A percentile compares a stretch with the other conserved stretches of the same genome.
These are phyloP conservation scores for Drosophila parvula DNA, from an alignment of 1,140 invertebrate species.

Conservation along the genomic window DNA sequence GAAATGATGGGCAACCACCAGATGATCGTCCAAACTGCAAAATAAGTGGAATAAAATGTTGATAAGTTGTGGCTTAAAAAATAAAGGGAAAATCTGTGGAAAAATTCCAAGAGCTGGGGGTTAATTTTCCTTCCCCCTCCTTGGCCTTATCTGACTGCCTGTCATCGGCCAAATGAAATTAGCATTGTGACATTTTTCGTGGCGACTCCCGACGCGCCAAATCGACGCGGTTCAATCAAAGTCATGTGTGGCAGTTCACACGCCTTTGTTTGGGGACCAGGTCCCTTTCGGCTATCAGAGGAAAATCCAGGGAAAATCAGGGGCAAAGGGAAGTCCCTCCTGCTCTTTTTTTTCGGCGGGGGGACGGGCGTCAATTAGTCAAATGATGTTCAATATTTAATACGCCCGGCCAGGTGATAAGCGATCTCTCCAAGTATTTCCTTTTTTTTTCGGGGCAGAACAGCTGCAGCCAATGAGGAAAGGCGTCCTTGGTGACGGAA, in stretches of 20 bases:
- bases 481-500: conserved; percentile 35
- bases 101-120: conserved; percentile 4
- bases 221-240: conserved; percentile 66
- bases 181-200: conserved; percentile 54
- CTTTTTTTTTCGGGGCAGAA: conserved; percentile 13
- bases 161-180: conserved; percentile 74
- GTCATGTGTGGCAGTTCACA: conserved; percentile 79
- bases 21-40: conserved; percentile 91
- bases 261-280: conserved; percentile 58
- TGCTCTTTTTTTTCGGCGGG: background rate
- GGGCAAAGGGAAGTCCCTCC: conserved; percentile 20
- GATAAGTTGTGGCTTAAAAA: background rate
- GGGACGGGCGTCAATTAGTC: conserved; percentile 76
- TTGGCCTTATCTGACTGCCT: conserved; percentile 42
- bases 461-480: conserved; percentile 72
- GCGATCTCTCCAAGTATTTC: conserved; percentile 46
- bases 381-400: conserved; percentile 85
- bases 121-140: background rate
- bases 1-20: conserved; percentile 90
- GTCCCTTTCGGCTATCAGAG: background rate
- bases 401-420: conserved; percentile 72
- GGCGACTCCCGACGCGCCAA: conserved; percentile 24
- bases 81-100: background rate
- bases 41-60: conserved; percentile 25
- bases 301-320: background rate